phyloP scores from a whole-genome alignment of 2,888 invertebrate species.

The Conchocele bisecta region DNA sequence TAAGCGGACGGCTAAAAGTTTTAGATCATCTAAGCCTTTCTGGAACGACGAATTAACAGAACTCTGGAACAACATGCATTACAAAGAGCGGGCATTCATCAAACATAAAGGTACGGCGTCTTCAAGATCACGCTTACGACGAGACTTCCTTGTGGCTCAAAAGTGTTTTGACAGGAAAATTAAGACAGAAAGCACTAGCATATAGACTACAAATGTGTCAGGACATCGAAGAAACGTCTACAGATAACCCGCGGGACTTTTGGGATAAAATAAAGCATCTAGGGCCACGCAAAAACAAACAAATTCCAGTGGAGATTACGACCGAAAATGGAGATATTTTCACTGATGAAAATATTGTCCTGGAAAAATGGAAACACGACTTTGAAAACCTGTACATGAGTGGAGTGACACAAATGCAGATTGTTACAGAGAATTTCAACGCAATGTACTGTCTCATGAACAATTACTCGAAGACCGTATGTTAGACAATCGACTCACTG shows the following conservation, averaged over 20 bases:
- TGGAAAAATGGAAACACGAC: not conserved
- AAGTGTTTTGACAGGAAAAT: not conserved
- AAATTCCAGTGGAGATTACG: not conserved
- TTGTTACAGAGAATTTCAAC: not conserved
- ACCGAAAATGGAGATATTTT: not conserved
- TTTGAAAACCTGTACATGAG: not conserved
- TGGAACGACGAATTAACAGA: no score
- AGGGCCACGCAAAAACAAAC: not conserved
- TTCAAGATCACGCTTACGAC: no score
- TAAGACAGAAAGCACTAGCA: not conserved
- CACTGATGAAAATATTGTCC: not conserved
- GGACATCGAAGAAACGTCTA: not conserved
- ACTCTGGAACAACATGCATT: no score
- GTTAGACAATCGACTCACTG: constrained; percentile 13
- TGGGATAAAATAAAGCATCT: constrained; percentile 1
- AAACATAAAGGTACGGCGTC: no score
- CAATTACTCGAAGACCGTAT: constrained; percentile 14
- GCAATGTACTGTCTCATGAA: no score
- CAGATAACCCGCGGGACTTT: not conserved
- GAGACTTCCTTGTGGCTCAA: no score
- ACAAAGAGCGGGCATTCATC: no score
- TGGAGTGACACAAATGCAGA: not conserved
- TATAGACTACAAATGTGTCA: not conserved
- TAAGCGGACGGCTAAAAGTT: no score
- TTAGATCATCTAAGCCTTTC: no score